Evolutionary conservation across 2,113 vertebrate species (phyloP), one percentile per base, ranked within the genome.

Genomic region (Suncus etruscus): DNA sequence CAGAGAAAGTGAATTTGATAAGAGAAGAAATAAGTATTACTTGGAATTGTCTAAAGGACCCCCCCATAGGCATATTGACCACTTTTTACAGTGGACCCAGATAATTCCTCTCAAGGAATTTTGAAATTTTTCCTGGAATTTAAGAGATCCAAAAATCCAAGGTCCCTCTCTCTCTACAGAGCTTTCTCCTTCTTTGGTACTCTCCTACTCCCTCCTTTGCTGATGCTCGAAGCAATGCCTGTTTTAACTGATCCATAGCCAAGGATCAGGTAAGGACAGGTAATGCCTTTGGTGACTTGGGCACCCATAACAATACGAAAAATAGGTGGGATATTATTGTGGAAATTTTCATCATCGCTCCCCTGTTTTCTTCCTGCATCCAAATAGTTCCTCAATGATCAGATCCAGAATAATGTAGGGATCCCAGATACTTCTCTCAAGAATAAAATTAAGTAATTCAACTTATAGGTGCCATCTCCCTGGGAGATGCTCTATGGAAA

Each of bases 381-480:
- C 22, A 32, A 65, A 63, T 9, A 58, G 12, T 68, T 39, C 70
- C 39, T 77, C 25, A 14, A 69, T 39, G 48, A 32, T 25, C 78
- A 61, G 85, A 66, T 25, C 66, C 66, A 75, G 39, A 80, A 75
- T 78, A 83, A 70, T 32, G 14, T 3, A 89, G 45, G 10, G 79
- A 80, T 48, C 25, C 8, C 50, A 72, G 29, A 15, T 65, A n/a
- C 39, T 79, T 54, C 47, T 15, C 18, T 90, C 6, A 31, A 50
- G n/a, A 86, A 79, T 65, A n/a, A 45, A 83, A 39, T 83, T 45
- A 69, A 83, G 18, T 66, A 73, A 47, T 39, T 89, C 75, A 54
- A 31, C 45, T 87, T 65, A 12, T 20, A 83, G n/a, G 73, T 89
- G 9, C 8, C 45, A 65, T 78, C 31, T 84, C 27, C 61, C 45